phyloP scores from a whole-genome alignment of 2,113 vertebrate species.

The Arothron firmamentum region DNA sequence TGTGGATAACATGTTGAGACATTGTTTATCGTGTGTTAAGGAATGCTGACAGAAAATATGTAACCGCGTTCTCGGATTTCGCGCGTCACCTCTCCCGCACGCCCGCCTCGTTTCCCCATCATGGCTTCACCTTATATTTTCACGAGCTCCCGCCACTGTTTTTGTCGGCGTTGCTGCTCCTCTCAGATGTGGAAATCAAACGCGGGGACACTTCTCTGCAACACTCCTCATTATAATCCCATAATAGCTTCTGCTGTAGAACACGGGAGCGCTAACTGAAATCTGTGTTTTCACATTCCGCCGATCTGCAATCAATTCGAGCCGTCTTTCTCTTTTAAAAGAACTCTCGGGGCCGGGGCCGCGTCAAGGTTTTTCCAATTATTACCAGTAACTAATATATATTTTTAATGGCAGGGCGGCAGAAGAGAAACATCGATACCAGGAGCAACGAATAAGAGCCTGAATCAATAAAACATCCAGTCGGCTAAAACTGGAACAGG shows the following conservation, averaged over 20 bases:
- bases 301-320: not conserved
- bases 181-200: slow-evolving; percentile 29
- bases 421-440: slow-evolving; percentile 49
- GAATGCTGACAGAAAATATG: slow-evolving; percentile 45
- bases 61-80: slow-evolving; percentile 24
- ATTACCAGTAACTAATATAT: slow-evolving; percentile 35
- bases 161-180: not conserved
- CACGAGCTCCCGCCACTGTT: slow-evolving; percentile 9
- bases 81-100: not conserved
- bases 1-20: slow-evolving; percentile 56
- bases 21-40: slow-evolving; percentile 44
- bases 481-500: slow-evolving; percentile 65
- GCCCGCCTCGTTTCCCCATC: slow-evolving; percentile 9
- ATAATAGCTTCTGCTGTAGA: slow-evolving; percentile 29
- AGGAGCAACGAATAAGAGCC: slow-evolving; percentile 60
- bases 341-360: slow-evolving; percentile 21
- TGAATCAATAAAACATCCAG: slow-evolving; percentile 68
- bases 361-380: slow-evolving; percentile 52
- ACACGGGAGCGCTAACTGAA: slow-evolving; percentile 33
- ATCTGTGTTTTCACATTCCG: slow-evolving; percentile 28
- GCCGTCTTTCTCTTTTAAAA: slow-evolving; percentile 2
- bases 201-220: slow-evolving; percentile 16
- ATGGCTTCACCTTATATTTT: slow-evolving; percentile 15
- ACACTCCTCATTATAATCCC: slow-evolving; percentile 33
- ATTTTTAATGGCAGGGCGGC: slow-evolving; percentile 48